phyloP scores from a whole-genome alignment of 2,888 invertebrate species.

The Polydrusus pterygomalis region DNA sequence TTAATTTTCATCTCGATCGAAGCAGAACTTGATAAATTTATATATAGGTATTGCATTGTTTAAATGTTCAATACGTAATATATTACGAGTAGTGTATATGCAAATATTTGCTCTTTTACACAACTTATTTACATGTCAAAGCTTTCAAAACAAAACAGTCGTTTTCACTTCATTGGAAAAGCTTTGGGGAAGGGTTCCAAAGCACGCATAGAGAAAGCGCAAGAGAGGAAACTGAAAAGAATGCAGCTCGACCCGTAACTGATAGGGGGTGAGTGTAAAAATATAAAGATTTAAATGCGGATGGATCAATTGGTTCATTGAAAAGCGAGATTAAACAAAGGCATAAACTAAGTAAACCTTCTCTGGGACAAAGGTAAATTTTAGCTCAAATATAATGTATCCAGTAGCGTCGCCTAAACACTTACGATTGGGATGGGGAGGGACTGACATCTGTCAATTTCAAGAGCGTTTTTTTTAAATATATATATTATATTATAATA shows the following conservation, averaged over 20 bases:
- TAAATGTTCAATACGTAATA: not conserved
- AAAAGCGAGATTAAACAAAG: too few relatives aligned
- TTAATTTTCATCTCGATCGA: too few relatives aligned
- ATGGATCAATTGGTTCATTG: not conserved
- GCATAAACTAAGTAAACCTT: too few relatives aligned
- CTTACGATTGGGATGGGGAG: too few relatives aligned
- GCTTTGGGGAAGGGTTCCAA: constrained; percentile 27
- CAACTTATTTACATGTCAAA: constrained; percentile 45
- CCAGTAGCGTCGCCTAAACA: too few relatives aligned
- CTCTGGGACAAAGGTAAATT: too few relatives aligned
- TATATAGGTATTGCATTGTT: too few relatives aligned
- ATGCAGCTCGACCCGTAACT: constrained; percentile 17
- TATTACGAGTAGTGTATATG: not conserved
- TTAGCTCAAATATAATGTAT: too few relatives aligned
- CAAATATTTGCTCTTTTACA: constrained; percentile 38
- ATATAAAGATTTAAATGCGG: constrained; percentile 13
- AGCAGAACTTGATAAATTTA: too few relatives aligned
- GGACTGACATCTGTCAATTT: too few relatives aligned
- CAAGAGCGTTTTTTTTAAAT: too few relatives aligned
- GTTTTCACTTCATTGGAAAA: constrained; percentile 46
- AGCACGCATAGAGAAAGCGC: constrained; percentile 4
- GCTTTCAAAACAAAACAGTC: constrained; percentile 41
- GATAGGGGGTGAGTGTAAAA: not conserved
- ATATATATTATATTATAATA: too few relatives aligned
- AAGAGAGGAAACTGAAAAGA: constrained; percentile 36